A percentile compares a stretch with the other conserved stretches of the same genome.
Conservation (phyloP, 1,140 invertebrate genomes). For the Sycobia sp. region DNA sequence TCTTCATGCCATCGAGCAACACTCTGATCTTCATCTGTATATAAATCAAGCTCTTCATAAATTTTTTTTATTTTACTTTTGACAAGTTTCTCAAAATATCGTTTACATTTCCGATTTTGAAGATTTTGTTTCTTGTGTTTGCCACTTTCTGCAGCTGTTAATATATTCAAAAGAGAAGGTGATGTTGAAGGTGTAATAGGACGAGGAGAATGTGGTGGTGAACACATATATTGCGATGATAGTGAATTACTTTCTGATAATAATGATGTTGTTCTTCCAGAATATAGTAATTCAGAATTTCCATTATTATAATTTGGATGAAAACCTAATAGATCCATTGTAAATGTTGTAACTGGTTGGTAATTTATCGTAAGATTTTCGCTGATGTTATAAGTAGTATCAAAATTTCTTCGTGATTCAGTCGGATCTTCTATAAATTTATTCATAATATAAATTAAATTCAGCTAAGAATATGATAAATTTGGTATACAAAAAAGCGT, state of each 20-base stretch:
- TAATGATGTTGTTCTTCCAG: background rate
- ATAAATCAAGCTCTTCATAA: conserved; percentile 39
- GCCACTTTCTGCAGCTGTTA: background rate
- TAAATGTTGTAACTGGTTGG: conserved; percentile 40
- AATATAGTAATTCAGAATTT: background rate
- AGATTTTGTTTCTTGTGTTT: background rate
- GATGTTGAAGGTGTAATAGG: background rate
- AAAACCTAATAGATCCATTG: conserved; percentile 44
- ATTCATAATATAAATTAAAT: conserved; percentile 5
- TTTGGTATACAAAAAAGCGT: too few relatives aligned
- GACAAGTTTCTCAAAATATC: conserved; percentile 8
- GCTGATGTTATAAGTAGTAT: conserved; percentile 32
- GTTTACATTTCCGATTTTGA: background rate
- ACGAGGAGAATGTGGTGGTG: background rate
- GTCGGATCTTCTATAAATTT: conserved; percentile 44
- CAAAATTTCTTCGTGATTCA: conserved; percentile 44
- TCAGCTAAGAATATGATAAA: too few relatives aligned
- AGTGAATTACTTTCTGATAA: too few relatives aligned
- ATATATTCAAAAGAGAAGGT: background rate
- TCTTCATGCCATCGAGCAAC: conserved; percentile 50
- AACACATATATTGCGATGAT: background rate
- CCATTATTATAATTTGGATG: conserved; percentile 30
- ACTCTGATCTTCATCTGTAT: conserved; percentile 42
- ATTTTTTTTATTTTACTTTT: conserved; percentile 43
- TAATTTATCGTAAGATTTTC: conserved; percentile 33